Evolutionary conservation across 2,113 vertebrate genomes (phyloP).

Genomic region (Carettochelys insculpta): DNA sequence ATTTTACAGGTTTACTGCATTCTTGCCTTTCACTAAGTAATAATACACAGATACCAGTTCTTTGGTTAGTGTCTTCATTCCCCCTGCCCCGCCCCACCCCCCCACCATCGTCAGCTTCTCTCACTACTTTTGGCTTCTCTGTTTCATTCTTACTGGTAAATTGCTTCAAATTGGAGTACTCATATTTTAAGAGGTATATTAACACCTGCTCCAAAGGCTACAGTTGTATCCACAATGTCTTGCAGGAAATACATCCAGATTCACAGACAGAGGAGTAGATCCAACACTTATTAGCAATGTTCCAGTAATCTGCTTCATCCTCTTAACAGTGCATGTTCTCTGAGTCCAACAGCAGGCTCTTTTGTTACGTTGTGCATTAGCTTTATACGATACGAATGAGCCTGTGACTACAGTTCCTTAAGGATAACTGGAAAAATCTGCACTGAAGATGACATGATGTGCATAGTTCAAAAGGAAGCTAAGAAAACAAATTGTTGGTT

Average conservation of each 20-base stretch:
- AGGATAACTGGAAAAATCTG: neutral
- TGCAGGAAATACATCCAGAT: neutral
- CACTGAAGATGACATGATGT: neutral
- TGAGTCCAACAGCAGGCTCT: neutral
- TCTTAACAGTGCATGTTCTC: neutral
- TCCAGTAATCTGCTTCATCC: neutral
- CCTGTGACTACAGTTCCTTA: neutral
- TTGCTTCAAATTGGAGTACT: neutral
- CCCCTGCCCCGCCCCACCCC: too few species aligned
- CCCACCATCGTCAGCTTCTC: neutral
- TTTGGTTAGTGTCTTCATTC: too few species aligned
- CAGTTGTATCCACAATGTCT: neutral
- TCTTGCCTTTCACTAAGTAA: neutral
- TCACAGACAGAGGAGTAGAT: neutral
- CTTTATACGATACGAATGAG: neutral
- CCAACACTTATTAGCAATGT: neutral
- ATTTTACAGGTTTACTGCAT: neutral
- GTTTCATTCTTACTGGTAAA: neutral
- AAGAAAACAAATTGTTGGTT: neutral
- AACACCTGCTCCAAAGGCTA: neutral
- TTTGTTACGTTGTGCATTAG: neutral
- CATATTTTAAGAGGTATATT: neutral
- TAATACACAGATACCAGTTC: neutral
- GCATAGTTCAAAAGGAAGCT: neutral
- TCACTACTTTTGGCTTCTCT: neutral